Evolutionary conservation across 2,888 invertebrate species (phyloP), one percentile per base, ranked within the genome.

Genomic region (Cetonia aurata): DNA sequence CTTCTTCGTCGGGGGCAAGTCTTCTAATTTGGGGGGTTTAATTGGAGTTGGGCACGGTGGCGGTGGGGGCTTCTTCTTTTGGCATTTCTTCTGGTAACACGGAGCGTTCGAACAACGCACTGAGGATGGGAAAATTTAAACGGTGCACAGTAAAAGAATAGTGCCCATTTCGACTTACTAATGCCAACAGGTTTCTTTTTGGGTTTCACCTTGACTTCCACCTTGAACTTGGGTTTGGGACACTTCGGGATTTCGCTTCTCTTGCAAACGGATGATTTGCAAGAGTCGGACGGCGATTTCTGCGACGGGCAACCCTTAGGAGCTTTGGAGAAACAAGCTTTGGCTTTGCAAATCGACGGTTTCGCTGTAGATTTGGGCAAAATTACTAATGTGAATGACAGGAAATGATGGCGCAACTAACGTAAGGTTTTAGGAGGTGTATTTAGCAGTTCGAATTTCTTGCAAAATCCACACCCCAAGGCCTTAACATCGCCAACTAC

Each of bases 371-470:
- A 10, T 1, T 8, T 1, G 37, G 6, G 2, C 6, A 8, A 37
- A 37, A 37, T 37, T 37, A 37, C 37, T 3, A 25, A 25, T 25
- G 4, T 1, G 25, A 25, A 3, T 25, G 4, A 25, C 1, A 25
- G 1, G 6, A 44, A 44, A 3, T n/a, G 13, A n/a, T 13, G 3
- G 44, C 6, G 37, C 8, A 41, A 71, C 67, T 59, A 42, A 71
- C 71, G 31, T 50, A n/a, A 53, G 6, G 55, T 42, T 46, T 50
- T 71, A 3, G 71, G 71, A n/a, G 67, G 67, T 1, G 48, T 50
- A 19, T 67, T 52, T 17, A 71, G 33, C 9, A 68, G 62, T 25
- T 71, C 44, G 12, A 46, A 71, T 31, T 68, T 71, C 46, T 67
- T 67, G 41, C 71, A 71, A 25, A 71, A 13, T 3, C 31, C 33